Evolutionary conservation across 2,797 vertebrate species (phyloP).

Genomic region (Hephaestus fuliginosus): DNA sequence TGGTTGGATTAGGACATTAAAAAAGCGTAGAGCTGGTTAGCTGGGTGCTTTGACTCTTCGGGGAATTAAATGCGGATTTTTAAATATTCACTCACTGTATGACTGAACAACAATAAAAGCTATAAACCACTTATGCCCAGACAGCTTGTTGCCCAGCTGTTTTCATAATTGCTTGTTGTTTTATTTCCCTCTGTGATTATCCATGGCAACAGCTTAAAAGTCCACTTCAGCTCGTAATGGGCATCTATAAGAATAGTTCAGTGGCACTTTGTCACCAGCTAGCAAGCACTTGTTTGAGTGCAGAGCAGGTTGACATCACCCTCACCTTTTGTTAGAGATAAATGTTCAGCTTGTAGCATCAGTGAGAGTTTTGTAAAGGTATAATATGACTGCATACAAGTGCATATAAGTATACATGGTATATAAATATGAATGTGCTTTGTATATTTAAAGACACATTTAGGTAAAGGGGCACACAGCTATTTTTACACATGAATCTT

Average conservation of each 20-base stretch:
- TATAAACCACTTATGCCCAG: not conserved
- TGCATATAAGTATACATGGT: not conserved
- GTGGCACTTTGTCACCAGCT: not conserved
- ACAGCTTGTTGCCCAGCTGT: conserved; percentile 11
- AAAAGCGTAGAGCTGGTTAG: not conserved
- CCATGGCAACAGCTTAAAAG: conserved; percentile 25
- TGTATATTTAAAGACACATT: not conserved
- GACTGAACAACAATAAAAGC: not conserved
- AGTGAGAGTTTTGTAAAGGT: not conserved
- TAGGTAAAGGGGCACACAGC: too few relatives aligned
- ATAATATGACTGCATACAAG: not conserved
- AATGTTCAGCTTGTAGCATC: not conserved
- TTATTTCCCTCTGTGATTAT: conserved; percentile 19
- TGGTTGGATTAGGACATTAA: conserved; percentile 1
- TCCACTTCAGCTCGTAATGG: conserved; percentile 20
- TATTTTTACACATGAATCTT: not conserved
- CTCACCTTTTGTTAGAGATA: not conserved
- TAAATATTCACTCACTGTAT: not conserved
- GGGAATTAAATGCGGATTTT: not conserved
- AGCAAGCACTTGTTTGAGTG: not conserved
- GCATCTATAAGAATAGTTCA: conserved; percentile 2
- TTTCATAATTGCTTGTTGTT: conserved; percentile 36
- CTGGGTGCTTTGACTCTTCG: not conserved
- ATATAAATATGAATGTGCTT: not conserved
- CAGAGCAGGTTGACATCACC: not conserved